Base-by-base conservation (phyloP, 2,888 invertebrate genomes). In the Teleiodes luculella region DNA sequence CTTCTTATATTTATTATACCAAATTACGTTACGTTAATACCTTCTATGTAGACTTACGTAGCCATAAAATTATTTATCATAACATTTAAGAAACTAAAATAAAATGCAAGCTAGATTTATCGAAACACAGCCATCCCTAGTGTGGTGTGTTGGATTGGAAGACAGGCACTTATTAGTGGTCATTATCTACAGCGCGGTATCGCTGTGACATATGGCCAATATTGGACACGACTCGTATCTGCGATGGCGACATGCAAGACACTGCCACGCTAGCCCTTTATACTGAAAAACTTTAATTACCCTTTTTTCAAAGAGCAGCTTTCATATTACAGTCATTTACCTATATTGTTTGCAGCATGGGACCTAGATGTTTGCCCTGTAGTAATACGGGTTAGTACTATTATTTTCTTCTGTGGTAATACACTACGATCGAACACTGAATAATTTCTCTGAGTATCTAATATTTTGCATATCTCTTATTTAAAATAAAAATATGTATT, bases 161-260 rank as follows among this genome's bases (percentile, higher is more conserved):
- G 87, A 89, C 85, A 89, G 80, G 80, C 86, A 83, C 87, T 87
- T 87, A 89, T 89, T 88, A 88, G 81, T 69, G 66, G 80, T 78
- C 80, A 86, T 87, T 88, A 88, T 86, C 87, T 86, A 81, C 66
- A 65, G 16, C 31, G 64, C 70, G 74, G 81, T 86, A 87, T 86
- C 86, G 80, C 72, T 64, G 82, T 86, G 87, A 87, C 88, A 89
- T 88, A 87, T 87, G 88, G 87, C 82, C 81, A 81, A 83, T 85
- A 85, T 80, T 72, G 79, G 74, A 79, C 80, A 80, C 76, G 76
- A 76, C 43, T 35, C 43, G 16, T 79, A 78, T 78, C 78, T 76
- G 74, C 74, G 68, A 63, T 69, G 67, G 70, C 56, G 36, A 39
- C 37, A 74, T 84, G 84, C 83, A 83, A 84, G 71, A 84, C 64